Evolutionary conservation across 2,888 invertebrate species (phyloP), one percentile per base, ranked within the genome.

Genomic region (Bembecia ichneumoniformis): DNA sequence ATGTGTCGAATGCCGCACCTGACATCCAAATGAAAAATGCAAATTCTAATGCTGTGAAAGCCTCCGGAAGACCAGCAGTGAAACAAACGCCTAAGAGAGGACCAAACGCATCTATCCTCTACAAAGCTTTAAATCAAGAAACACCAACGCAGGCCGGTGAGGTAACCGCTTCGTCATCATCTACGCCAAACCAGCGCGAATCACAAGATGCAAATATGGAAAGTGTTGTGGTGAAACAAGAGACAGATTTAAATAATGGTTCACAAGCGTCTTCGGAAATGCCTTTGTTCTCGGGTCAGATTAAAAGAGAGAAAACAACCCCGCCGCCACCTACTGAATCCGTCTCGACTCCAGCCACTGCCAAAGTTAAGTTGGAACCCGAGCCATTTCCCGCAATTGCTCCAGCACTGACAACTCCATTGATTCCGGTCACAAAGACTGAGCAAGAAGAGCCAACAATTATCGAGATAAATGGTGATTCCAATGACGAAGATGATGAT

Each of bases 381-480:
- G 82, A 72, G 40, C 46, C 4, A 51, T 49, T 50, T 45, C 16
- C 49, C 5, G 17, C 52, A 15, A 44, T 1, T 44, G 14, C 44
- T 44, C 11, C 9, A 11, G 43, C 52, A 17, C 3, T 13, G 2
- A 54, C 62, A 3, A 59, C 67, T 15, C 67, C 77, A 13, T 63
- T 82, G 7, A 63, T 76, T 16, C 74, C 81, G 0, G 74, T 83
- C 1, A 67, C 80, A 5, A 87, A 87, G 60, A 72, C 62, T 14
- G 86, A 86, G 64, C 77, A 81, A 43, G 55, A 59, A 1, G 64
- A 63, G 10, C 56, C 78, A 34, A 79, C 83, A 1, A 69, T 87
- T 14, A 86, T 87, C 52, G 87, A 87, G 68, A 87, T 87, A 47
- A 84, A 86, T 57, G 84, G 87, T 10, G 87, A 87, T 59, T 84